A percentile compares a stretch with the other conserved stretches of the same genome.
phyloP scores from a whole-genome alignment of 2,113 vertebrate genomes.

The Spea bombifrons region DNA sequence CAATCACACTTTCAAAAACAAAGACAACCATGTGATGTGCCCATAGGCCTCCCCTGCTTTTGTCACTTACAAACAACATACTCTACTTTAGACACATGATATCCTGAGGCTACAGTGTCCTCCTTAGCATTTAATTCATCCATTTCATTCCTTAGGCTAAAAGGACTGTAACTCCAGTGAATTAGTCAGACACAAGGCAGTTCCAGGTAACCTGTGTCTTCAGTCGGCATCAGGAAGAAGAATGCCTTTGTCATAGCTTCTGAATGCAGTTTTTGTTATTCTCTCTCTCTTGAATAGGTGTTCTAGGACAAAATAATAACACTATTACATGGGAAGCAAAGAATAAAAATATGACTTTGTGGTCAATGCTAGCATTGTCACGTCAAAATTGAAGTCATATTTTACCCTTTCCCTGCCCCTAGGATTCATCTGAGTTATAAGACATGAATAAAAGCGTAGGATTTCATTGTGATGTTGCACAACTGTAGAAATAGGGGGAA shows the following conservation, averaged over 20 bases:
- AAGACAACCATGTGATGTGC: too few relatives aligned
- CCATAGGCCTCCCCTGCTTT: too few relatives aligned
- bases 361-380: constrained; percentile 17
- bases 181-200: neutral
- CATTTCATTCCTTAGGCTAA: neutral
- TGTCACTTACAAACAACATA: too few relatives aligned
- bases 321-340: constrained; percentile 14
- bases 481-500: too few relatives aligned
- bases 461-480: too few relatives aligned
- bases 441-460: too few relatives aligned
- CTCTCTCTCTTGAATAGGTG: constrained; percentile 35
- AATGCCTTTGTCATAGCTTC: constrained; percentile 15
- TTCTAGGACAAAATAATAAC: constrained; percentile 37
- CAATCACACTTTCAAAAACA: too few relatives aligned
- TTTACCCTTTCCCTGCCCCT: neutral
- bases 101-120: neutral
- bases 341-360: neutral
- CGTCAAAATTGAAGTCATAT: neutral
- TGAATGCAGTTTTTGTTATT: constrained; percentile 26
- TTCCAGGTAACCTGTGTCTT: constrained; percentile 26
- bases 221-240: constrained; percentile 5
- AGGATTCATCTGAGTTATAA: neutral
- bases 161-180: neutral
- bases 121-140: neutral
- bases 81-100: too few relatives aligned